These are phyloP conservation scores for Drosophila melanogaster DNA, from an alignment of 1,140 invertebrate species.

Conservation along the genomic window Release_6_plus_ISO1_MT NT_033777.3:22799501-22800000, in stretches of 20 bases:
- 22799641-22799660: conserved; percentile 36
- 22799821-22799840: conserved; percentile 19
- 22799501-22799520: conserved; percentile 1
- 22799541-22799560: conserved; percentile 37
- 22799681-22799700: conserved; percentile 50
- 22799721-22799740: conserved; percentile 4
- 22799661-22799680: conserved; percentile 52
- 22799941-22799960: conserved; percentile 83
- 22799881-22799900: conserved; percentile 33
- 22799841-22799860: conserved; percentile 6
- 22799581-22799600: neutral
- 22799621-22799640: conserved; percentile 3
- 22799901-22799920: conserved; percentile 55
- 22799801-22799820: neutral
- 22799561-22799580: conserved; percentile 24
- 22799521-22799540: conserved; percentile 21
- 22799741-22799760: conserved; percentile 15
- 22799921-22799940: conserved; percentile 79
- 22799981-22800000: conserved; percentile 71
- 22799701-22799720: conserved; percentile 50
- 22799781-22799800: conserved; percentile 2
- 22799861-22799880: conserved; percentile 10
- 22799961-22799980: conserved; percentile 76
- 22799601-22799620: neutral
- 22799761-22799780: conserved; percentile 30